Conservation (phyloP, 2,113 vertebrate species). For the Osmerus mordax region DNA sequence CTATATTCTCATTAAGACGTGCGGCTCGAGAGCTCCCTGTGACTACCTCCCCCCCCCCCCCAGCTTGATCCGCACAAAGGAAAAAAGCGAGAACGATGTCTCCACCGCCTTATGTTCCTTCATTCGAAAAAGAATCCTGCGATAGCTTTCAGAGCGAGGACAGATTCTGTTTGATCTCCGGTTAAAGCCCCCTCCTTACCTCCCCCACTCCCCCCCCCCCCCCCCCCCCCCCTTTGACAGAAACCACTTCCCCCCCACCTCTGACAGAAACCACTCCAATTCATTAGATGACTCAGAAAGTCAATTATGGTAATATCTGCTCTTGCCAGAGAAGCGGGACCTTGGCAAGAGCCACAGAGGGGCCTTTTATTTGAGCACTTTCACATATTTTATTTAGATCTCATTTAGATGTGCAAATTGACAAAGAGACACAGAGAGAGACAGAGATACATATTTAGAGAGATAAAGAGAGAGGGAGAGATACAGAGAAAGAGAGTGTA, state of each 20-base stretch:
- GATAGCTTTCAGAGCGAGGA: conserved; percentile 24
- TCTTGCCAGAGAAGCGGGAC: conserved; percentile 47
- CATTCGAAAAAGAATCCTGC: conserved; percentile 33
- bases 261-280: conserved; percentile 54
- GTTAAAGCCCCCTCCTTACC: conserved; percentile 17
- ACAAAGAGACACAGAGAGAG: conserved; percentile 35
- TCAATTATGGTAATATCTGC: conserved; percentile 67
- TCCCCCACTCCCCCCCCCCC: background rate
- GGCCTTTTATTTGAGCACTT: conserved; percentile 33
- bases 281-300: conserved; percentile 68
- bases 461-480: background rate
- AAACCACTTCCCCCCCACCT: conserved; percentile 24
- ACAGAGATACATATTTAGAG: background rate
- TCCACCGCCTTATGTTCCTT: conserved; percentile 32
- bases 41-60: too few species aligned
- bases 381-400: conserved; percentile 59
- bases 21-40: conserved; percentile 6
- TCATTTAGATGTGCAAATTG: conserved; percentile 56
- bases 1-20: conserved; percentile 24
- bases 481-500: conserved; percentile 30
- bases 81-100: background rate
- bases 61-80: background rate
- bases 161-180: conserved; percentile 44
- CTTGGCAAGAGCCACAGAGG: conserved; percentile 41
- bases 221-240: background rate